Percentiles rank a stretch among this genome's conserved stretches.
Evolutionary conservation across 2,888 invertebrate species (phyloP).

Genomic region (Himalopsyche tibetana): DNA sequence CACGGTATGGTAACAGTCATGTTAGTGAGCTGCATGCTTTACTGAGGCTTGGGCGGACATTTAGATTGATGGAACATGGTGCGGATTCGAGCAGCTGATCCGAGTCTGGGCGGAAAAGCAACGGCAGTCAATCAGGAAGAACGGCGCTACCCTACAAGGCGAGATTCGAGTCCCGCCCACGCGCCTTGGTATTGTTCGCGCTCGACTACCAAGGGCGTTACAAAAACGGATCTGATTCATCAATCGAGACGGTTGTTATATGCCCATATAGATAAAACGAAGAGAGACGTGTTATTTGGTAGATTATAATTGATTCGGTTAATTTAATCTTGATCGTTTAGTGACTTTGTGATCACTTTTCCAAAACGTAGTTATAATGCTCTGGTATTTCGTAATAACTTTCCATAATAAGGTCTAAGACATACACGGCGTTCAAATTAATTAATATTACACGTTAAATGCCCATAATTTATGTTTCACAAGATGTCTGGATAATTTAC

Average conservation of each 20-base stretch:
- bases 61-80: slow-evolving; percentile 10
- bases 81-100: slow-evolving; percentile 20
- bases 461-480: no score
- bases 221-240: slow-evolving; percentile 31
- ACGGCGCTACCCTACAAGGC: slow-evolving; percentile 40
- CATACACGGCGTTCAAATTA: no score
- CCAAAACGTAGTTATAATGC: no score
- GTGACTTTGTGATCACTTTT: no score
- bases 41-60: background rate
- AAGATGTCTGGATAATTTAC: no score
- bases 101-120: slow-evolving; percentile 38
- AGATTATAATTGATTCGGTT: background rate
- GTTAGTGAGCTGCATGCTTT: background rate
- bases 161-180: slow-evolving; percentile 40
- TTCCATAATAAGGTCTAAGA: no score
- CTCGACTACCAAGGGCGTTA: slow-evolving; percentile 32
- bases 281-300: background rate
- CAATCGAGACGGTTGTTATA: background rate
- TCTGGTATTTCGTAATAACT: no score
- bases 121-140: slow-evolving; percentile 42
- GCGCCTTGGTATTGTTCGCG: slow-evolving; percentile 12
- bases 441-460: no score
- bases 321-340: no score
- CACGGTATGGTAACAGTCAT: no score
- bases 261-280: background rate